Evolutionary conservation across 2,797 vertebrate species (phyloP).

Genomic region (Rhadinocentrus ornatus): DNA sequence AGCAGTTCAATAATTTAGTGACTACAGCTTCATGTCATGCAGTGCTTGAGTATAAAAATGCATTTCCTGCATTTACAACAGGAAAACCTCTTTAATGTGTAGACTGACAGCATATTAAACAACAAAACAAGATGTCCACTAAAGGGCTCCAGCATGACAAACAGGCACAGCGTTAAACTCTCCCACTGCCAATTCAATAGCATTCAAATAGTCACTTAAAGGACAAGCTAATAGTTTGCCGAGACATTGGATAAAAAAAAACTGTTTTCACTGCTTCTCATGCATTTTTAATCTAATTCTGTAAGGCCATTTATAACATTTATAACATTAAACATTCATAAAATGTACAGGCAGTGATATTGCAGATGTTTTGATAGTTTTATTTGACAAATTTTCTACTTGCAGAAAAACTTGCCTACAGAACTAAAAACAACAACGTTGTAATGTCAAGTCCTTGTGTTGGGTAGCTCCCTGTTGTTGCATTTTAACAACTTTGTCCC

Average conservation of each 20-base stretch:
- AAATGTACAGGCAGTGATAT: neutral
- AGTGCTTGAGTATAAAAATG: neutral
- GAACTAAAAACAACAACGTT: neutral
- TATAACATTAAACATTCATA: no score
- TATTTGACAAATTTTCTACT: neutral
- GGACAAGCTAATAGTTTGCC: neutral
- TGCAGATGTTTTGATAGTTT: neutral
- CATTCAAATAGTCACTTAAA: neutral
- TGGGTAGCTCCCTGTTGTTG: neutral
- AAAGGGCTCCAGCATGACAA: neutral
- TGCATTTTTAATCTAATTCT: neutral
- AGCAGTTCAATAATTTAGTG: slow-evolving; percentile 10
- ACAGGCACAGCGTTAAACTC: neutral
- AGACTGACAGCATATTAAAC: neutral
- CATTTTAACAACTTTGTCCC: neutral
- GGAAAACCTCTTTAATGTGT: neutral
- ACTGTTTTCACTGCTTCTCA: neutral
- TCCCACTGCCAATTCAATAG: neutral
- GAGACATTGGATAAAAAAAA: neutral
- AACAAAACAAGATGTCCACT: neutral
- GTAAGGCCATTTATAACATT: no score
- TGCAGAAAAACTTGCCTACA: neutral
- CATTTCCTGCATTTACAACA: neutral
- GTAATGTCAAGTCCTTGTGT: no score
- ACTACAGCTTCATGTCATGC: neutral